These are phyloP conservation scores for Arctia plantaginis DNA, from an alignment of 2,888 invertebrate genomes.

Conservation along the genomic window DNA sequence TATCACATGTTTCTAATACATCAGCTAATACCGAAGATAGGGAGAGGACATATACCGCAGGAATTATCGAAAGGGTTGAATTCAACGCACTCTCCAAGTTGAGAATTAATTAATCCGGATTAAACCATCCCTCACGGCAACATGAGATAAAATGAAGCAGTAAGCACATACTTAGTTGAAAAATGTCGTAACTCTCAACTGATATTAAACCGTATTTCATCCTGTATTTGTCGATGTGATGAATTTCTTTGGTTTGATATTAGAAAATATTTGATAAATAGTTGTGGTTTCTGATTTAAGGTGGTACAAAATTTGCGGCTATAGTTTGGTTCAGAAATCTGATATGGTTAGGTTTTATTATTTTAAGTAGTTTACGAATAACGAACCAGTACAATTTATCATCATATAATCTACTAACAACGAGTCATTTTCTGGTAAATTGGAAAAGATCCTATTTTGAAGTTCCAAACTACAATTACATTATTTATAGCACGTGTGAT, in stretches of 20 bases:
- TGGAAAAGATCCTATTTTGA: too few relatives aligned
- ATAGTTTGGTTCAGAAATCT: neutral
- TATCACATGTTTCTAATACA: slow-evolving; percentile 17
- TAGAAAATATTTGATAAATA: slow-evolving; percentile 22
- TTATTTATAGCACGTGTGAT: too few relatives aligned
- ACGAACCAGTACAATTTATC: too few relatives aligned
- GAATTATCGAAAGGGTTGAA: slow-evolving; percentile 62
- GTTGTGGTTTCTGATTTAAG: slow-evolving; percentile 6
- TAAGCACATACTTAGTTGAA: slow-evolving; percentile 19
- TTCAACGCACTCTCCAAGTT: slow-evolving; percentile 64
- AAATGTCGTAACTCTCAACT: slow-evolving; percentile 16
- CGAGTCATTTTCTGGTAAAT: too few relatives aligned
- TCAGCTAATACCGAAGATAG: slow-evolving; percentile 50
- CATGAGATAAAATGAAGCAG: slow-evolving; percentile 67
- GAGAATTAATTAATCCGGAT: slow-evolving; percentile 76
- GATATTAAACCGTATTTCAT: slow-evolving; percentile 17
- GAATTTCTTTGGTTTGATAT: slow-evolving; percentile 8
- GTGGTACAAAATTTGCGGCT: neutral
- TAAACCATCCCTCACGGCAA: slow-evolving; percentile 67
- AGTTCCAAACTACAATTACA: too few relatives aligned
- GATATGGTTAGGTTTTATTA: neutral
- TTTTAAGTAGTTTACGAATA: too few relatives aligned
- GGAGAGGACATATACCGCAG: slow-evolving; percentile 45
- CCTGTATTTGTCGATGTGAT: slow-evolving; percentile 13
- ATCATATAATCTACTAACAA: too few relatives aligned